Percentiles rank a stretch among this genome's conserved stretches.
Conservation (phyloP, 2,797 vertebrate genomes). For the Delichon dasypus region DNA sequence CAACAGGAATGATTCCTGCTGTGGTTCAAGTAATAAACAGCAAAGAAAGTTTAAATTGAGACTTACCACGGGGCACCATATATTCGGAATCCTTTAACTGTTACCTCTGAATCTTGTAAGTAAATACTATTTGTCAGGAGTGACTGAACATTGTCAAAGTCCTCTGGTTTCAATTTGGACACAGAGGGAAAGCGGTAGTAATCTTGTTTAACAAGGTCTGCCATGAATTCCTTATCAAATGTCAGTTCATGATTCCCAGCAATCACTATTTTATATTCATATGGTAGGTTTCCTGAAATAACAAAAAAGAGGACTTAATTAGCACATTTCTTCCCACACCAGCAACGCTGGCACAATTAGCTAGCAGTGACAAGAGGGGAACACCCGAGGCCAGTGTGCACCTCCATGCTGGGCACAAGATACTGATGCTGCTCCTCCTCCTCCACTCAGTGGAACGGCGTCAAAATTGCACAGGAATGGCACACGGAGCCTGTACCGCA, state of each 20-base stretch:
- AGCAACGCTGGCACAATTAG: conserved; percentile 14
- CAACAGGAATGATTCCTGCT: background rate
- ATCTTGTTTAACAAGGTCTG: conserved; percentile 99
- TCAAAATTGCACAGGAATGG: background rate
- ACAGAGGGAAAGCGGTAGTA: conserved; percentile 99
- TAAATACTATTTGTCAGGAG: conserved; percentile 99
- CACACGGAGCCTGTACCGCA: background rate
- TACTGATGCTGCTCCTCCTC: background rate
- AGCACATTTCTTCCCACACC: conserved; percentile 69
- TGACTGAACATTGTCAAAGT: conserved; percentile 98
- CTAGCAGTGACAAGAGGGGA: conserved; percentile 23
- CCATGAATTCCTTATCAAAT: conserved; percentile 99
- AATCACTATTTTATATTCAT: conserved; percentile 98
- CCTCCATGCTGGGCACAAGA: conserved; percentile 24
- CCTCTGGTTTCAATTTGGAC: conserved; percentile 99
- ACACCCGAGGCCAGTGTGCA: background rate
- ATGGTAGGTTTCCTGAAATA: conserved; percentile 91
- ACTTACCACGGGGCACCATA: conserved; percentile 97
- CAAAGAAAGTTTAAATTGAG: conserved; percentile 44
- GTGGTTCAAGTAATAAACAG: background rate
- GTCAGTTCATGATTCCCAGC: conserved; percentile 99
- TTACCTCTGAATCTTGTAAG: conserved; percentile 98
- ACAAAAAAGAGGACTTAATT: conserved; percentile 74
- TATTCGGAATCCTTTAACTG: conserved; percentile 99
- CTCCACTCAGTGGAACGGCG: background rate